Base-by-base conservation (phyloP, 2,797 vertebrate genomes). In the Perodicticus potto region DNA sequence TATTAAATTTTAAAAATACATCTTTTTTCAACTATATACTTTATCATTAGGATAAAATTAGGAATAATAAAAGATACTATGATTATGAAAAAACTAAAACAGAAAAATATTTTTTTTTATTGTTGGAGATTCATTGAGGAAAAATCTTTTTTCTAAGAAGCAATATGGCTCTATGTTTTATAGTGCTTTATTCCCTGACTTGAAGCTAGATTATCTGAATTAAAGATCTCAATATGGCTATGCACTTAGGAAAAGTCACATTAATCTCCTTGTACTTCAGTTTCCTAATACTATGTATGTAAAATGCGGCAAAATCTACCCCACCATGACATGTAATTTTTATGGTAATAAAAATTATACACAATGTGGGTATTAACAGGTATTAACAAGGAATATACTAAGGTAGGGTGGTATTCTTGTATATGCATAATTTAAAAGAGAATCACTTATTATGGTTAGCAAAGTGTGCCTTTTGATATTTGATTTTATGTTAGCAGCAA, bases 391-490 rank as follows among this genome's bases (percentile, higher is more conserved):
- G 34, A 70, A 85, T 7, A 61, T 88, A 72, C 65, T 20, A 65
- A 37, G 59, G 69, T 70, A 37, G 9, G 29, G 45, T 59, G 23
- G 3, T 45, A 16, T 89, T 80, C 40, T 80, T 91, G 49, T 2
- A 45, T 27, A 37, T 34, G 49, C 29, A 55, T n/a, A 76, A n/a
- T 95, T 84, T 63, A 55, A 57, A 84, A 92, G 43, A 80, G 23
- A 91, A 86, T 19, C 43, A 49, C 14, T 43, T 43, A 13, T 73
- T 80, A 70, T 65, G 53, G 34, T 80, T 96, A 61, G 25, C 34
- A 73, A 92, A 89, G 40, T 86, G 49, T 89, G 61, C 83, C 65
- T 89, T 91, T 89, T 84, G 78, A 80, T 89, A 74, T 86, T 87
- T 73, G 40, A 63, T 84, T 97, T 96, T 93, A 53, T 57, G 61